Evolutionary conservation across 1,140 invertebrate species (phyloP), one percentile per base, ranked within the genome.

Genomic region (Drosophila persimilis): DNA sequence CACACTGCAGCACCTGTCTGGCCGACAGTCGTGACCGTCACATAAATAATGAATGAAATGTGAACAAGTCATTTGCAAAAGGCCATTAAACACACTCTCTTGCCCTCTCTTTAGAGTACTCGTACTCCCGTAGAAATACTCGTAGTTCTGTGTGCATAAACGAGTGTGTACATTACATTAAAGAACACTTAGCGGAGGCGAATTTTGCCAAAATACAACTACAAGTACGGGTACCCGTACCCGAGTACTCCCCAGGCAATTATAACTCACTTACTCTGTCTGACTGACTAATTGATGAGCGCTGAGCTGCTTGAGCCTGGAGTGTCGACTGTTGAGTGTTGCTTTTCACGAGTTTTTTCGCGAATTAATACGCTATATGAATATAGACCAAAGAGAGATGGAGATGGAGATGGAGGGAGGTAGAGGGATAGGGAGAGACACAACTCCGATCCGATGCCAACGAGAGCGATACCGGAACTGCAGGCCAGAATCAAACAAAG

Each of bases 1-100:
- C 52, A 64, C 56, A 69, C 48, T 57, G 48, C 48, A 69, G 63
- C 64, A 57, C 65, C 0, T 48, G 6, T 1, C 8, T 17, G 9
- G 8, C 2, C 8, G 31, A 17, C 6, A 20, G 4, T 8, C 35
- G 13, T 39, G 35, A 17, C n/a, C 26, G 17, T 29, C 60, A 6
- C 43, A 70, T 70, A 52, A 70, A 70, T 70, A 69, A 70, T 69
- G 66, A 20, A 70, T 69, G 35, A 70, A 69, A 55, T 50, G 63
- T 39, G 17, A 70, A 57, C 45, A 69, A 69, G 66, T 70, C 45
- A 69, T 50, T 69, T 69, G 45, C 65, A 64, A 69, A 50, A 43
- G 65, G 51, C 65, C 65, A 69, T 69, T 57, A 50, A 26, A 39
- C 56, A 57, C 52, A 69, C 44, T 1, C 22, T 9, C 22, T 8